Base-by-base conservation (phyloP, 2,797 vertebrate species). In the Ctenopoma kingsleyae region DNA sequence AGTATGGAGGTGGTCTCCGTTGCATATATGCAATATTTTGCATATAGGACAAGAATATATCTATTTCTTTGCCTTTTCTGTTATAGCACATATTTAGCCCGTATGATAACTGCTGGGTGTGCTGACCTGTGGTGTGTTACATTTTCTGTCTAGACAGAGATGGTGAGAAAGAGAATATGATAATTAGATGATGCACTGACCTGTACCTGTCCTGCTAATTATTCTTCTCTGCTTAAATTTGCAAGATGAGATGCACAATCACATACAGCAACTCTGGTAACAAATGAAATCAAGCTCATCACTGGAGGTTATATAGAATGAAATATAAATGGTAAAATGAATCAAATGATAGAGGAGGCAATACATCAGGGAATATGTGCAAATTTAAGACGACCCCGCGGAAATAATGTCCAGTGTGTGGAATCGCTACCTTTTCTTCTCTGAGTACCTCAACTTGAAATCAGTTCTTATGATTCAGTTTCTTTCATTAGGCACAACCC, bases 151-250 rank as follows among this genome's bases (percentile, higher is more conserved):
- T 4, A 25, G 65, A 52, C 74, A 73, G 80, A 80, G 7, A 46
- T 61, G 11, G 30, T 46, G 46, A 58, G 74, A 16, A 58, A 23
- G 32, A 66, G 57, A 50, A 44, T 65, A n/a, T n/a, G 3, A 67
- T 79, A 70, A 82, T 85, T 80, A 67, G 57, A 78, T 50, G 69
- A 78, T 20, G 78, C 79, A 43, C 49, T 69, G 81, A 83, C 85
- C 82, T 68, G 72, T 44, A 30, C 47, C 49, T 32, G 58, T 36
- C 20, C 30, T 27, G 47, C 65, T 83, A 74, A 83, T 89, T 80
- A 67, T 56, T 69, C 35, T 32, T 41, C 52, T 63, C 40, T 30
- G 71, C 52, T 52, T 56, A 77, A 52, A 74, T 76, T 60, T 54
- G 67, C 54, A 17, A 46, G 49, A 62, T 50, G 60, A 72, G 63